phyloP scores from a whole-genome alignment of 1,140 invertebrate genomes.

The Bombyx mori region ASM3026992v2 NC_085107.1:16203501-16204000 shows the following conservation, averaged over 20 bases:
- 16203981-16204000: too few relatives aligned
- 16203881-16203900: too few relatives aligned
- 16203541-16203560: conserved; percentile 15
- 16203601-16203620: conserved; percentile 14
- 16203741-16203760: neutral
- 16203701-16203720: conserved; percentile 5
- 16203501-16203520: conserved; percentile 22
- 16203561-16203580: conserved; percentile 14
- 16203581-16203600: conserved; percentile 19
- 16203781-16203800: too few relatives aligned
- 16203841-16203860: too few relatives aligned
- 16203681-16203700: conserved; percentile 13
- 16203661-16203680: conserved; percentile 26
- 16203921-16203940: too few relatives aligned
- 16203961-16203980: too few relatives aligned
- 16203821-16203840: too few relatives aligned
- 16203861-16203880: too few relatives aligned
- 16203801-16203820: too few relatives aligned
- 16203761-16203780: too few relatives aligned
- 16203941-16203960: too few relatives aligned
- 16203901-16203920: too few relatives aligned
- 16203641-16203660: conserved; percentile 44
- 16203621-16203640: conserved; percentile 28
- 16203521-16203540: conserved; percentile 14
- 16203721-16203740: conserved; percentile 2